These are phyloP conservation scores for Dipodomys ordii DNA, from an alignment of 2,113 vertebrate genomes.

Conservation along the genomic window DNA sequence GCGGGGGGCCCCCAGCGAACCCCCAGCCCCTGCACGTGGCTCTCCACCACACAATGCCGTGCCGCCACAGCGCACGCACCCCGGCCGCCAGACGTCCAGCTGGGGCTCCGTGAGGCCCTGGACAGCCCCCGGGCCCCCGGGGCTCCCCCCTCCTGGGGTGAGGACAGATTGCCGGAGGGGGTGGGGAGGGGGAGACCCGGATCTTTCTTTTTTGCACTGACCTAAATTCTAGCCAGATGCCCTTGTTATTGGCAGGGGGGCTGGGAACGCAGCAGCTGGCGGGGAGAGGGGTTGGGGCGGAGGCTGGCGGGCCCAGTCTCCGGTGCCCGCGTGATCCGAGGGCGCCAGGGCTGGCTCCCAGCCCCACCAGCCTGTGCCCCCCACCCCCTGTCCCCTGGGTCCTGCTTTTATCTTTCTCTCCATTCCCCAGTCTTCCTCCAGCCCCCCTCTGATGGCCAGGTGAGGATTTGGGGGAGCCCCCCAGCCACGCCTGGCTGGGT, in stretches of 20 bases:
- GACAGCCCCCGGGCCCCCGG: neutral
- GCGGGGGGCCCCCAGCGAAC: too few relatives aligned
- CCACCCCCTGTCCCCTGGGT: neutral
- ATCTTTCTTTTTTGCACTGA: slow-evolving; percentile 62
- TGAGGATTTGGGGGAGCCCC: neutral
- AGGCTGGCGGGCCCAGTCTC: neutral
- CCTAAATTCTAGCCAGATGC: slow-evolving; percentile 78
- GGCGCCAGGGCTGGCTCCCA: too few relatives aligned
- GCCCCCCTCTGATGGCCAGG: neutral
- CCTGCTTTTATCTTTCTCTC: neutral
- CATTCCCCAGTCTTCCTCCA: neutral
- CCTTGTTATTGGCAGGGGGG: slow-evolving; percentile 47
- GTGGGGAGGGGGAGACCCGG: slow-evolving; percentile 33
- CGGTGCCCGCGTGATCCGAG: too few relatives aligned
- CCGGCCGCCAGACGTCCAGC: neutral
- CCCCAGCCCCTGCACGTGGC: too few relatives aligned
- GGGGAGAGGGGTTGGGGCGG: neutral
- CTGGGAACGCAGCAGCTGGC: slow-evolving; percentile 58
- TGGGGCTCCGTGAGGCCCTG: neutral
- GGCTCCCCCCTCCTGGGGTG: neutral
- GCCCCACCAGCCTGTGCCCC: neutral
- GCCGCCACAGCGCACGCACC: too few relatives aligned
- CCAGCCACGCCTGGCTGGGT: neutral
- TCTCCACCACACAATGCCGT: too few relatives aligned
- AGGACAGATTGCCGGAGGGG: neutral